Evolutionary conservation across 37 sponge, comb jelly and placozoan species (phyloP).

Genomic region (Axinella damicornis): DNA sequence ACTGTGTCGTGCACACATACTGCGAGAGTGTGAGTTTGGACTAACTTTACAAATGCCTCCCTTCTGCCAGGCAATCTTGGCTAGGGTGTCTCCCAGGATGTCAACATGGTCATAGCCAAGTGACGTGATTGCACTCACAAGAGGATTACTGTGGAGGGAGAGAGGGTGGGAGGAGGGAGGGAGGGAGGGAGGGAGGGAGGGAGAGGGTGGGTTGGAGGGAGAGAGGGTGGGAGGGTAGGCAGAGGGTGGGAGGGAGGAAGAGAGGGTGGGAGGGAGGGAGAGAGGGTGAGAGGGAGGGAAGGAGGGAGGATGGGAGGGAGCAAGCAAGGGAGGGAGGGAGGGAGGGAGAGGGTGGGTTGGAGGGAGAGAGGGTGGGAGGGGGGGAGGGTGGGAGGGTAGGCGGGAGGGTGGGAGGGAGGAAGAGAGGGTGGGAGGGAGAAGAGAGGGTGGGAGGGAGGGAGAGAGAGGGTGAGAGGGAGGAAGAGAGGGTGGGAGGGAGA

Average conservation of each 20-base stretch:
- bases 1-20: neutral
- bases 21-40: neutral
- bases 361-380: constrained; percentile 12
- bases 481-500: neutral
- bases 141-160: constrained; percentile 67
- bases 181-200: constrained; percentile 6
- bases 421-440: neutral
- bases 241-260: constrained; percentile 5
- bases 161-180: neutral
- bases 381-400: neutral
- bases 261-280: neutral
- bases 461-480: constrained; percentile 18
- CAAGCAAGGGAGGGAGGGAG: neutral
- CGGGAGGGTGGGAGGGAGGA: constrained; percentile 10
- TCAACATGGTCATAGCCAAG: constrained; percentile 93
- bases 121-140: constrained; percentile 84
- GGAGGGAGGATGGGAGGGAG: neutral
- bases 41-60: constrained; percentile 93
- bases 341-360: constrained; percentile 1
- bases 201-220: neutral
- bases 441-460: constrained; percentile 5
- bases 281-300: constrained; percentile 10
- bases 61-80: constrained; percentile 95
- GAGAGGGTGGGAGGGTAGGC: neutral
- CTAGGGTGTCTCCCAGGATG: constrained; percentile 85